Evolutionary conservation across 2,888 invertebrate species (phyloP).

Genomic region (Clitarchus hookeri): DNA sequence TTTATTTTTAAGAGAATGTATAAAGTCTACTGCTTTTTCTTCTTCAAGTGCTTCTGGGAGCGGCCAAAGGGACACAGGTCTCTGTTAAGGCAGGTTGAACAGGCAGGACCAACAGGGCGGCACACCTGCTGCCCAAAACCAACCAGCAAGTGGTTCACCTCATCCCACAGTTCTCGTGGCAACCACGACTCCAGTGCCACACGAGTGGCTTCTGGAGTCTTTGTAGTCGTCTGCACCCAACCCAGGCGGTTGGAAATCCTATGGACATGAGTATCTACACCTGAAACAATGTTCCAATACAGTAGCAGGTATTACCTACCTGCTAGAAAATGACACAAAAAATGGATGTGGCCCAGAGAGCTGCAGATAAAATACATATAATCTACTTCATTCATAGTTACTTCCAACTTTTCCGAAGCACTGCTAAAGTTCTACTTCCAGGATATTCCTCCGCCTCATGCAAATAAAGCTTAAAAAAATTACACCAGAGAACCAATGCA

Average conservation of each 20-base stretch:
- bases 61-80: conserved; percentile 76
- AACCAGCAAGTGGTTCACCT: conserved; percentile 88
- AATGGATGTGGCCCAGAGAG: too few relatives aligned
- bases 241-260: conserved; percentile 88
- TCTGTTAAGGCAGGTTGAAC: conserved; percentile 79
- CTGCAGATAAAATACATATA: too few relatives aligned
- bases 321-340: too few relatives aligned
- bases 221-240: conserved; percentile 75
- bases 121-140: conserved; percentile 98
- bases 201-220: conserved; percentile 88
- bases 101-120: conserved; percentile 79
- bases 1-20: too few relatives aligned
- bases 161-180: conserved; percentile 81
- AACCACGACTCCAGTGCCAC: conserved; percentile 85
- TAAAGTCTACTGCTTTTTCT: neutral
- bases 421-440: too few relatives aligned
- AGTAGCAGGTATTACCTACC: neutral
- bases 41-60: neutral
- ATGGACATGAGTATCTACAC: conserved; percentile 98
- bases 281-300: conserved; percentile 56
- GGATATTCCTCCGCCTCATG: too few relatives aligned
- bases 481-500: too few relatives aligned
- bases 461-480: too few relatives aligned
- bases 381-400: too few relatives aligned
- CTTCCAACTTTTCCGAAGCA: too few relatives aligned